Base-by-base conservation (phyloP, 2,113 vertebrate species). In the Chunga burmeisteri region DNA sequence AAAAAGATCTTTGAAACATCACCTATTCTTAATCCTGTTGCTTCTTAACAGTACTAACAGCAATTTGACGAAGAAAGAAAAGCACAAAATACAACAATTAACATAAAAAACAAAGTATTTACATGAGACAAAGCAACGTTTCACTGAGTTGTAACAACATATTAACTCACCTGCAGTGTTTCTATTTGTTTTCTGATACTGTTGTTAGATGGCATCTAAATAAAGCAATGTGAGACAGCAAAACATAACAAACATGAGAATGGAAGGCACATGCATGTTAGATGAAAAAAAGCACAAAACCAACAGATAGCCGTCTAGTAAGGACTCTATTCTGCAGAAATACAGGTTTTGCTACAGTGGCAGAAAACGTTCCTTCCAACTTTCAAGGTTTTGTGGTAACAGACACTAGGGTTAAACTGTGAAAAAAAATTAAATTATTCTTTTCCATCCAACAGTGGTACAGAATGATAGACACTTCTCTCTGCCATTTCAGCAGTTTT, bases 101-200 rank as follows among this genome's bases (percentile, higher is more conserved):
- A 95, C 55, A 93, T 63, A 25, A 63, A 95, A 86, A 70, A 55
- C 20, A 53, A 88, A 92, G 90, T 93, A 88, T 91, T 95, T 94
- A 94, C 89, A 94, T 79, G 75, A 97, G 93, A 97, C 85, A 97
- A 97, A 97, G 97, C 96, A 94, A 94, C 71, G 77, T 96, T 97
- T 98, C 81, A 97, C 96, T 90, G 90, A 96, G 97, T 93, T 96
- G 93, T 78, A 94, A 95, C 94, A 93, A 97, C 80, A 65, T 94
- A 85, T 96, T 95, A 96, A 99, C 99, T 99, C 99, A 99, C 99
- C 99, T 99, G 99, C 95, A 99, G 97, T 38, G 99, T 99, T 99
- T 99, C 99, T 99, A 99, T 99, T 99, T 99, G 99, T 98, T 99
- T 99, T 99, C 99, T 99, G 99, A 99, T 99, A 99, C 99, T 99